Percentiles rank a stretch among this genome's conserved stretches.
Evolutionary conservation across 2,797 vertebrate genomes (phyloP).

Genomic region (Semotilus atromaculatus): DNA sequence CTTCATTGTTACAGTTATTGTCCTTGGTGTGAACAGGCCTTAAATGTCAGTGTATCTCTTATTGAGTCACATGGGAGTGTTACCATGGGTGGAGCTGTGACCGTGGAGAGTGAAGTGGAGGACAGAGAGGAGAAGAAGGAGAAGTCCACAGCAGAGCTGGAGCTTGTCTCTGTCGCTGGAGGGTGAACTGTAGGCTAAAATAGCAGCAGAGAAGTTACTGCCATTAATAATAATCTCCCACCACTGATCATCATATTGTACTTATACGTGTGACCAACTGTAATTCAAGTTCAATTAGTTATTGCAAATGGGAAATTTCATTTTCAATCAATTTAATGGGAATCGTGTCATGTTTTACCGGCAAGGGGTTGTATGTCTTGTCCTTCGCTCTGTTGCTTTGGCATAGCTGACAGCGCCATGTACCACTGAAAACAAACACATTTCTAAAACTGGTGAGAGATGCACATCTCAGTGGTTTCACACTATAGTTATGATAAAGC

Average conservation of each 20-base stretch:
- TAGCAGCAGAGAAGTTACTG: slow-evolving; percentile 8
- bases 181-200: slow-evolving; percentile 57
- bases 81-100: slow-evolving; percentile 55
- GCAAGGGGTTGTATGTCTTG: slow-evolving; percentile 57
- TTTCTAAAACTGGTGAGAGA: not conserved
- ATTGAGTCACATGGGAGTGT: not conserved
- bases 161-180: slow-evolving; percentile 63
- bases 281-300: not conserved
- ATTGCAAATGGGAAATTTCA: not conserved
- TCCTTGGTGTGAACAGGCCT: not conserved
- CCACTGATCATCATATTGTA: not conserved
- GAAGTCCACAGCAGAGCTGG: slow-evolving; percentile 67
- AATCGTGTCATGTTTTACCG: slow-evolving; percentile 63
- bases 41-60: not conserved
- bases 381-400: slow-evolving; percentile 65
- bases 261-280: not conserved
- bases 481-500: not conserved
- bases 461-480: not conserved
- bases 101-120: slow-evolving; percentile 66
- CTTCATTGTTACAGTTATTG: not conserved
- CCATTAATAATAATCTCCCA: not conserved
- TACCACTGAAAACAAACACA: slow-evolving; percentile 68
- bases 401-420: slow-evolving; percentile 77
- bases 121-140: slow-evolving; percentile 72
- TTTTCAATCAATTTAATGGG: not conserved